Conservation (phyloP, 2,797 vertebrate species). For the Eulemur coronatus region DNA sequence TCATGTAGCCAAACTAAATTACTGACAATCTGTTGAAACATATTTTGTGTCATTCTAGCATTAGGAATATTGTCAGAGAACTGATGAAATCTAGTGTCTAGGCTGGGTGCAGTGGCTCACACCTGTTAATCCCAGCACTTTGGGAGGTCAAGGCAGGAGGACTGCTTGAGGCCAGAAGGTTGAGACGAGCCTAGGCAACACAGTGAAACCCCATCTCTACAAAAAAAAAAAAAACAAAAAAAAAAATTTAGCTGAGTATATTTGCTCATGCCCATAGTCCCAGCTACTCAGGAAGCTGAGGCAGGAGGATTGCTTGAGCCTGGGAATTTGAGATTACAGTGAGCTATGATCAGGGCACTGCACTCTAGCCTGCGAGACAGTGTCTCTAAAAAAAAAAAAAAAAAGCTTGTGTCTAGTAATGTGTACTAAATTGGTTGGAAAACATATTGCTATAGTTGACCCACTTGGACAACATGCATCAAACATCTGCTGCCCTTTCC, state of each 20-base stretch:
- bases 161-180: too few relatives aligned
- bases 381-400: not conserved
- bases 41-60: not conserved
- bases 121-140: not conserved
- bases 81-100: not conserved
- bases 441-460: not conserved
- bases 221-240: too few relatives aligned
- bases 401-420: not conserved
- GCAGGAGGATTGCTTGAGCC: not conserved
- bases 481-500: not conserved
- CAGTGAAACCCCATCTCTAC: too few relatives aligned
- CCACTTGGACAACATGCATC: not conserved
- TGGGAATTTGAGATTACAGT: not conserved
- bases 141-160: not conserved
- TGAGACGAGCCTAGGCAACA: too few relatives aligned
- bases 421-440: not conserved
- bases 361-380: not conserved
- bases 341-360: not conserved
- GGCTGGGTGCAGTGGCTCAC: not conserved
- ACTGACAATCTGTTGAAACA: not conserved
- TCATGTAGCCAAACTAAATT: not conserved
- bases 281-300: too few relatives aligned
- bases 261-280: too few relatives aligned
- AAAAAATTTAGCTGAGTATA: too few relatives aligned
- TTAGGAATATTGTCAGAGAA: slow-evolving; percentile 23